phyloP scores from a whole-genome alignment of 1,140 invertebrate genomes.

The Macrocentrus cingulum region DNA sequence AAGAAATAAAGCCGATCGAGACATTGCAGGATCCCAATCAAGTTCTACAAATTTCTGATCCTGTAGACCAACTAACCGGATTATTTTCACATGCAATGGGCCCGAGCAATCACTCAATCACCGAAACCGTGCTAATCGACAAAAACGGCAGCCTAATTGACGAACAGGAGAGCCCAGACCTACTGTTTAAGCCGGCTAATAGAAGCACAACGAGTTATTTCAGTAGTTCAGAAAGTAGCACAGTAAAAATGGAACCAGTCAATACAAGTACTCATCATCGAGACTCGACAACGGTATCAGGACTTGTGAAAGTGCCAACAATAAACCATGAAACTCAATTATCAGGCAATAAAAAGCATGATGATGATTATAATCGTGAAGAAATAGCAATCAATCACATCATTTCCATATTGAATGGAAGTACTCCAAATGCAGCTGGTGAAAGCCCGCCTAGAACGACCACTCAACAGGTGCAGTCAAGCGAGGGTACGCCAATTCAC shows the following conservation, averaged over 20 bases:
- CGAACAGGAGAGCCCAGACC: slow-evolving; percentile 65
- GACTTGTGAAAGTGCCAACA: slow-evolving; percentile 60
- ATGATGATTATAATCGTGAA: slow-evolving; percentile 46
- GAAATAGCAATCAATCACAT: slow-evolving; percentile 62
- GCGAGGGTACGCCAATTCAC: slow-evolving; percentile 45
- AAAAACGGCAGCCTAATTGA: slow-evolving; percentile 62
- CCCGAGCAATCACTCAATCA: slow-evolving; percentile 57
- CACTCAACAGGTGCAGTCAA: slow-evolving; percentile 19
- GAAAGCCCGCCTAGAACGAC: slow-evolving; percentile 1
- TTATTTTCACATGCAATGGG: slow-evolving; percentile 47
- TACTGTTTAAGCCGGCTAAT: slow-evolving; percentile 52
- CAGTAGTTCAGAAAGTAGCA: neutral
- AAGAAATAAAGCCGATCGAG: slow-evolving; percentile 50
- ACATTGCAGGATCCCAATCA: slow-evolving; percentile 56
- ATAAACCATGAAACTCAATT: slow-evolving; percentile 55
- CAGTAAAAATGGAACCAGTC: slow-evolving; percentile 7
- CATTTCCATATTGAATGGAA: slow-evolving; percentile 68
- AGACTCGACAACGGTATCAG: slow-evolving; percentile 20
- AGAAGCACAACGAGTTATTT: slow-evolving; percentile 12
- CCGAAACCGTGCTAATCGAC: slow-evolving; percentile 69
- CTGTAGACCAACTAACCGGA: slow-evolving; percentile 49
- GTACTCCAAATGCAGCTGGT: slow-evolving; percentile 49
- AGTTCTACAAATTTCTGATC: slow-evolving; percentile 53
- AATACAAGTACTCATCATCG: slow-evolving; percentile 4
- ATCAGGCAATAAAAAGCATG: slow-evolving; percentile 50